A percentile compares a stretch with the other conserved stretches of the same genome.
Evolutionary conservation across 2,888 invertebrate species (phyloP).

Genomic region (Craniophora ligustri): DNA sequence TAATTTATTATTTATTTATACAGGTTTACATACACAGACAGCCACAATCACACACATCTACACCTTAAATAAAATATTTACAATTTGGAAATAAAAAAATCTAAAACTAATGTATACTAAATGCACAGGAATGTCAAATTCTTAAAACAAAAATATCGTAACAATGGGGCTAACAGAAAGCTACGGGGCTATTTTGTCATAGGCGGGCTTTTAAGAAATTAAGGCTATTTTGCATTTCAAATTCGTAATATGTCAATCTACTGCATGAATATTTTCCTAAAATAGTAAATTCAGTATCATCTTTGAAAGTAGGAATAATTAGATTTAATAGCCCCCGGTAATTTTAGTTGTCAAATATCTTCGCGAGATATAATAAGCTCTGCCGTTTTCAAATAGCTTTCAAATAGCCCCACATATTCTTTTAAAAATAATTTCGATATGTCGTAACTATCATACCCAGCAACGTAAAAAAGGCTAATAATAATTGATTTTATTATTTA

Average conservation of each 20-base stretch:
- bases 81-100: constrained; percentile 60
- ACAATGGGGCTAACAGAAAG: neutral
- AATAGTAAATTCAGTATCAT: too few relatives aligned
- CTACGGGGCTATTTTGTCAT: too few relatives aligned
- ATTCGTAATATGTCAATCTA: too few relatives aligned
- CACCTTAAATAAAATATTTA: constrained; percentile 62
- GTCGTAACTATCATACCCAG: constrained; percentile 37
- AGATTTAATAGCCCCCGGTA: too few relatives aligned
- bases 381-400: neutral
- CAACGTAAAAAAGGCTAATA: constrained; percentile 3
- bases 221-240: too few relatives aligned
- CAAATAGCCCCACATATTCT: too few relatives aligned
- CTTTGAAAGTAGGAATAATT: too few relatives aligned
- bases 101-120: constrained; percentile 64
- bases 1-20: constrained; percentile 42
- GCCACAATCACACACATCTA: constrained; percentile 58
- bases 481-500: constrained; percentile 24
- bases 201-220: too few relatives aligned
- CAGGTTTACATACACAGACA: constrained; percentile 52
- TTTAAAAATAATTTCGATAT: constrained; percentile 39
- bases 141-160: constrained; percentile 39
- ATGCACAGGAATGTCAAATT: constrained; percentile 81
- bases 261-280: too few relatives aligned
- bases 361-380: too few relatives aligned
- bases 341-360: too few relatives aligned